phyloP scores from a whole-genome alignment of 2,797 vertebrate species.

The Adrianichthys oophorus region DNA sequence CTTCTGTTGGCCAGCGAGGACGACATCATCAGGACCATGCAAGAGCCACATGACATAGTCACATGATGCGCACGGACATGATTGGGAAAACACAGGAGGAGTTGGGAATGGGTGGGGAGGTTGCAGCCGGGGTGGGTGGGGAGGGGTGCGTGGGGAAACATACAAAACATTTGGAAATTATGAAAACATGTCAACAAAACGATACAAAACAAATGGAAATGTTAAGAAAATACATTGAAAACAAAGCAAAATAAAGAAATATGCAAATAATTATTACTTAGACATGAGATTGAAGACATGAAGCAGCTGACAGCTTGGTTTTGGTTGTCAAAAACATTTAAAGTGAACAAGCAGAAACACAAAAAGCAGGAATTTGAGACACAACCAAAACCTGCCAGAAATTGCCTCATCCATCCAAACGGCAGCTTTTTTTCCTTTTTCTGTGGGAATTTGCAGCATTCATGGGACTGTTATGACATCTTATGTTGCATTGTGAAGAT shows the following conservation, averaged over 20 bases:
- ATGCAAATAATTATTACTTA: constrained; percentile 57
- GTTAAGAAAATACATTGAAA: constrained; percentile 64
- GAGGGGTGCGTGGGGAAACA: constrained; percentile 89
- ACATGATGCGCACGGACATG: constrained; percentile 99
- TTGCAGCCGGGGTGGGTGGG: constrained; percentile 44
- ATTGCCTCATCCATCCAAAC: constrained; percentile 56
- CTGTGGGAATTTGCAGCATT: constrained; percentile 26
- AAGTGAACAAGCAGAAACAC: too few species aligned
- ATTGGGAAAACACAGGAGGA: constrained; percentile 91
- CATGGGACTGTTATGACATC: too few species aligned
- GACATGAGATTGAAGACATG: constrained; percentile 55
- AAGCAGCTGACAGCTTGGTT: constrained; percentile 48
- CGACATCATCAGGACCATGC: constrained; percentile 99
- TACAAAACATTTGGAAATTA: constrained; percentile 95
- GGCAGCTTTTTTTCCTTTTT: constrained; percentile 42
- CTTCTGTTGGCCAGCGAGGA: constrained; percentile 98
- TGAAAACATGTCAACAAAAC: constrained; percentile 87
- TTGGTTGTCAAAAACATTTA: constrained; percentile 15
- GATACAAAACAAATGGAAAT: constrained; percentile 68
- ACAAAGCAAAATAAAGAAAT: constrained; percentile 69
- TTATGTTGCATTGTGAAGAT: background rate
- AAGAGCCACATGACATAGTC: constrained; percentile 99
- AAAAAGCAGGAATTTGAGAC: too few species aligned
- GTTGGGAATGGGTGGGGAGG: constrained; percentile 76
- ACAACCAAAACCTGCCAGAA: constrained; percentile 38